Conservation (phyloP, 2,797 vertebrate species). For the Pipistrellus nathusii region DNA sequence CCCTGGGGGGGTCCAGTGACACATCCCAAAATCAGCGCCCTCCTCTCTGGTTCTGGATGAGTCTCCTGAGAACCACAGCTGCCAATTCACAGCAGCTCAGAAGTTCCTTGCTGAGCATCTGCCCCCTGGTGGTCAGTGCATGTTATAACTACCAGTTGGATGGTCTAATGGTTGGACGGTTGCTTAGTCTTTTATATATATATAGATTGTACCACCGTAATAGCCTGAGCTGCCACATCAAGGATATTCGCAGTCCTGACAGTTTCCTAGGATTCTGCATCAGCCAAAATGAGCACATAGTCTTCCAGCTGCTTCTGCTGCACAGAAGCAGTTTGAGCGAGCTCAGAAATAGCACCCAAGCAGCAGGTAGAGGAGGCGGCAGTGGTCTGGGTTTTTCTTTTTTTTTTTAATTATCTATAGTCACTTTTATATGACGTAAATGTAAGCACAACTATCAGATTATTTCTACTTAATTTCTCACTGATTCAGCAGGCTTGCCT, state of each 20-base stretch:
- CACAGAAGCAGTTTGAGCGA: not conserved
- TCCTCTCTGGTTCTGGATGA: too few species aligned
- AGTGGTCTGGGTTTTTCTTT: too few species aligned
- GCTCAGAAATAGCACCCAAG: not conserved
- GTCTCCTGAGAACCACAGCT: too few species aligned
- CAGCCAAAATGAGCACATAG: constrained; percentile 92
- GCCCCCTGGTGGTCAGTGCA: too few species aligned
- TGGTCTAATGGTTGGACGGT: too few species aligned
- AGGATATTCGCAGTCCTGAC: constrained; percentile 95
- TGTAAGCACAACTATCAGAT: constrained; percentile 9
- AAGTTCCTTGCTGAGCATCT: too few species aligned
- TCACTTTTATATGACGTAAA: not conserved
- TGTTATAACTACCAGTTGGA: too few species aligned
- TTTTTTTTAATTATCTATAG: not conserved
- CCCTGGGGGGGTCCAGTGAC: too few species aligned
- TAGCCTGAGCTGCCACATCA: constrained; percentile 93
- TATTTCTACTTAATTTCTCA: constrained; percentile 45
- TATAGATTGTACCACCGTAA: constrained; percentile 92
- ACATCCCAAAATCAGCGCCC: too few species aligned
- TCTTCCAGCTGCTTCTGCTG: constrained; percentile 80
- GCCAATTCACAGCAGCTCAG: too few species aligned
- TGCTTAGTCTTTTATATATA: too few species aligned
- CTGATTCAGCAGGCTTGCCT: not conserved
- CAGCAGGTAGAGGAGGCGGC: not conserved
- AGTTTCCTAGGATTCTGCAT: constrained; percentile 94